Base-by-base conservation (phyloP, 1,140 invertebrate genomes). In the Drosophila lowei region DNA sequence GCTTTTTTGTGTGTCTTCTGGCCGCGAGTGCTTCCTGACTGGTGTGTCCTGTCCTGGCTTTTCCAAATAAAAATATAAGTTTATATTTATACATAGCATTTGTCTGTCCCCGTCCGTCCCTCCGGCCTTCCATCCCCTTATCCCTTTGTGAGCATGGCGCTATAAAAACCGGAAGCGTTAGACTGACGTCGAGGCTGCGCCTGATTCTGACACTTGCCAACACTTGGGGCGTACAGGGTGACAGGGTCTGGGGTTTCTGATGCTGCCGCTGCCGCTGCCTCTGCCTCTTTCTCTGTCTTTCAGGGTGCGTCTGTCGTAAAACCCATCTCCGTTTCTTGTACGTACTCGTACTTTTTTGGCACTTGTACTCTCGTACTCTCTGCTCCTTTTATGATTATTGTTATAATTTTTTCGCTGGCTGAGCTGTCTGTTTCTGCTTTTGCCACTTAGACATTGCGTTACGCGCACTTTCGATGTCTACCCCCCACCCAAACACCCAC, bases 1-100 rank as follows among this genome's bases (percentile, higher is more conserved):
- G 25, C 34, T n/a, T 58, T 46, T 63, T 42, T 46, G 47, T 53
- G 49, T 59, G 34, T 59, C 30, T 34, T 43, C 30, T 34, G 34
- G 57, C 30, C 55, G 62, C 62, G 55, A 49, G 59, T 71, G 59
- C 61, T 62, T 54, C 65, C 59, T 13, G 34, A 11, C 34, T 38
- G 58, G 60, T 79, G 6, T 25, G 6, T 5, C 6, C 4, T 25
- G 55, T 83, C 60, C 67, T 77, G 73, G 61, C 73, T 73, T 65
- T 63, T 16, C 62, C 52, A 88, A 60, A 77, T 76, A 77, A 88
- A 88, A 88, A 83, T 88, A 89, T 88, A 88, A 89, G 60, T 89
- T 88, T 89, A 83, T 88, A 88, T 83, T 88, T 79, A 83, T 83
- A 86, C 83, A 76, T 88, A 88, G 76, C 81, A 85, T 85, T 76